phyloP scores from a whole-genome alignment of 2,888 invertebrate species.

The Chironomus riparius region DNA sequence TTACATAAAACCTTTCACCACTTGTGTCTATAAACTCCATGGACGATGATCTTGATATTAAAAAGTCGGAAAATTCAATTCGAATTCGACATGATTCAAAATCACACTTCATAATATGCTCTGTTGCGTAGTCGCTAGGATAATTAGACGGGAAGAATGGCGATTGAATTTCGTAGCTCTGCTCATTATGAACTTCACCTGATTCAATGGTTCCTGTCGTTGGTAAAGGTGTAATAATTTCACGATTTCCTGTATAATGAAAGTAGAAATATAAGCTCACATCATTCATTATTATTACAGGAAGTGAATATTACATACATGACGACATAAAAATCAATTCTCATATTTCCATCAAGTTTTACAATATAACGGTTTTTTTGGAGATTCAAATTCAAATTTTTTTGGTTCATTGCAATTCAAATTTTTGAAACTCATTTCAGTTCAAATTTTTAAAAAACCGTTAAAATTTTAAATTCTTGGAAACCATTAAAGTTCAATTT shows the following conservation, averaged over 20 bases:
- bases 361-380: too few relatives aligned
- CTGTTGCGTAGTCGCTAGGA: conserved; percentile 55
- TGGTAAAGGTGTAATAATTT: conserved; percentile 40
- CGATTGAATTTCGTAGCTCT: conserved; percentile 45
- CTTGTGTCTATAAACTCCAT: conserved; percentile 64
- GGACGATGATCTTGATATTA: conserved; percentile 53
- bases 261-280: neutral
- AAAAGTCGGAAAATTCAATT: conserved; percentile 59
- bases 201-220: conserved; percentile 32
- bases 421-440: neutral
- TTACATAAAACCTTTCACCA: conserved; percentile 54
- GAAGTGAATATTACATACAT: too few relatives aligned
- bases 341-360: too few relatives aligned
- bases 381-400: neutral
- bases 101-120: conserved; percentile 54
- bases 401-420: neutral
- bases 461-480: too few relatives aligned
- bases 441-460: too few relatives aligned
- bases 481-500: too few relatives aligned
- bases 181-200: conserved; percentile 35
- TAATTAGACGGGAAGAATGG: conserved; percentile 60
- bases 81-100: conserved; percentile 50
- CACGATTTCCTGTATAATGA: conserved; percentile 47
- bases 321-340: neutral
- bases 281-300: too few relatives aligned